Evolutionary conservation across 23 tunicate genomes (phyloP), one percentile per base, ranked within the genome.

Genomic region (Trididemnum clinides): DNA sequence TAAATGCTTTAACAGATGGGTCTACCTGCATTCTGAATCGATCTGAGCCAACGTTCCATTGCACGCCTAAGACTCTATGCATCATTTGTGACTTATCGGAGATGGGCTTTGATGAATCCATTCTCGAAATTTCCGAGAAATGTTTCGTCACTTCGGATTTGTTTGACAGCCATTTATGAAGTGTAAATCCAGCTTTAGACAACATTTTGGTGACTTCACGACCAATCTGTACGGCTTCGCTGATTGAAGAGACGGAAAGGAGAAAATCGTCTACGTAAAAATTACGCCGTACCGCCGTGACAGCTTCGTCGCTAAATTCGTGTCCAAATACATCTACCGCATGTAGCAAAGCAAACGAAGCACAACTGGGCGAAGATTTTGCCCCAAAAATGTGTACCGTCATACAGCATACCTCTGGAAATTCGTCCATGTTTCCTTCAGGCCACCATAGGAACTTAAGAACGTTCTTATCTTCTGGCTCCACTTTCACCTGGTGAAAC

Each of bases 251-350:
- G 4, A 70, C 77, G 29, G 77, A 70, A 5, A 70, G 18, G 5
- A 70, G 39, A 20, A 33, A 28, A 33, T 70, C 77, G 77, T 70
- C 77, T 4, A 59, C 66, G 22, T 59, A 59, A n/a, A 59, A 10
- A 10, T 28, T 28, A 59, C 27, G 20, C 22, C 25, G 20, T 59
- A 59, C 66, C 5, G 66, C 66, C 22, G 20, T 28, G 27, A 59
- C 22, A 28, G 66, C 66, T 59, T 59, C 27, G 27, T 59, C 22
- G 22, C 27, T 19, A 59, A 19, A 59, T 59, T 59, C 66, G 20
- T 25, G 25, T 59, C 66, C 66, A 59, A 59, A 59, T 28, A 59
- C 3, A 12, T 59, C 66, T 59, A 28, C 66, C 5, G 66, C 66
- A 19, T 59, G 66, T 59, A 4, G 20, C 22, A 59, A 28, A n/a